Evolutionary conservation across 2,113 vertebrate genomes (phyloP), one percentile per base, ranked within the genome.

Genomic region (Columba janthina): DNA sequence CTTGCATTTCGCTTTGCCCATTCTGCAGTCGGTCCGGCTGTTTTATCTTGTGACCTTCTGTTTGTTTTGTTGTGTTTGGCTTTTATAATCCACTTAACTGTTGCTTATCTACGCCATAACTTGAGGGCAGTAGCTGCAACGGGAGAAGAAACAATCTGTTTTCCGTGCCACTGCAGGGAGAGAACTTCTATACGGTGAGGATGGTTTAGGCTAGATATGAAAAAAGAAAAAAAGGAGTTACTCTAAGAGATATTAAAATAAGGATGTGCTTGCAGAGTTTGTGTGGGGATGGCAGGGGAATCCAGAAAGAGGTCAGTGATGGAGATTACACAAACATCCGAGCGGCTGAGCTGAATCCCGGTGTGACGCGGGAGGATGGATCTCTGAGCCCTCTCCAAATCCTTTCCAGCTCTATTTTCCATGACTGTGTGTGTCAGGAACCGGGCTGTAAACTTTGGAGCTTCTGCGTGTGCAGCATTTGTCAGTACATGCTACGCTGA

Each of bases 1-100:
- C 54, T 57, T 29, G 19, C 1, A 2, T n/a, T 84, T 74, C 0
- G 0, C 79, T 72, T 50, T 51, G 25, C 53, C 57, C 20, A 1
- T 77, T 57, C 73, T 69, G 57, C 50, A 48, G 73, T 78, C 36
- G 42, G 48, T 51, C 85, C 71, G 3, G 4, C 75, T 74, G 51
- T 40, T 94, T 96, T 85, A 77, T 93, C 82, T 80, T 3, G 11
- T 61, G 51, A 54, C 85, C 75, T 93, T 78, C 66, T 76, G 85
- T 57, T 72, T 79, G 57, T 11, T 67, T 21, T 64, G 54, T 65
- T 69, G 42, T 48, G 20, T 74, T 94, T 92, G 74, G 75, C 72
- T 96, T 81, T 93, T 77, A 67, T 64, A 90, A 90, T 81, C 86
- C 51, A 80, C 73, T 92, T 74, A 80, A 90, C 56, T 56, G 12